These are phyloP conservation scores for Megaceryle torquata DNA, from an alignment of 2,113 vertebrate genomes.

Conservation along the genomic window DNA sequence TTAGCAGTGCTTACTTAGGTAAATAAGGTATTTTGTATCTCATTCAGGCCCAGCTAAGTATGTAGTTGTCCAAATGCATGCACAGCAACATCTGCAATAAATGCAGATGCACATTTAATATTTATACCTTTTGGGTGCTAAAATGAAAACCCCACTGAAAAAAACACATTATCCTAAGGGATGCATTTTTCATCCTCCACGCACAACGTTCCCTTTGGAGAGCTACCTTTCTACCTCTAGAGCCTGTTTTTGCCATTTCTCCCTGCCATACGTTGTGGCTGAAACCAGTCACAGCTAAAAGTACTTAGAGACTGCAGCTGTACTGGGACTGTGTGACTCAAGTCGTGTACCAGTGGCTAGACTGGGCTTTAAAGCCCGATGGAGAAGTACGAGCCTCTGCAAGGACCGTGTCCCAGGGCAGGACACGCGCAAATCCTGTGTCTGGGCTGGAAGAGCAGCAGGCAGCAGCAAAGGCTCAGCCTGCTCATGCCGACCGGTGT, in stretches of 20 bases:
- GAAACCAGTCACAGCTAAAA: not conserved
- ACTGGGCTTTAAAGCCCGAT: not conserved
- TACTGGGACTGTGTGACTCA: not conserved
- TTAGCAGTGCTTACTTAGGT: not conserved
- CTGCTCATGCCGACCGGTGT: not conserved
- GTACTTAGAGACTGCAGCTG: not conserved
- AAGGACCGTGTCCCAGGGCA: not conserved
- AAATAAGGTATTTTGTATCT: slow-evolving; percentile 6
- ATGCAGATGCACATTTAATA: not conserved
- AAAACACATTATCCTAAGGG: not conserved
- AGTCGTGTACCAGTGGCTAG: not conserved
- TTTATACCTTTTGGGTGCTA: not conserved
- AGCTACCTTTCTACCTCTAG: not conserved
- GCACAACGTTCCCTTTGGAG: not conserved
- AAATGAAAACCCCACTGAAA: not conserved
- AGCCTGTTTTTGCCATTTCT: not conserved
- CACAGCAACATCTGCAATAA: not conserved
- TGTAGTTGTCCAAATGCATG: not conserved
- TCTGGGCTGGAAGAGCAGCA: not conserved
- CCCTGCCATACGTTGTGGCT: not conserved
- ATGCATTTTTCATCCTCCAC: not conserved
- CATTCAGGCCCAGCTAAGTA: not conserved
- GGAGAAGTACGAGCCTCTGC: not conserved
- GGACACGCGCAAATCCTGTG: not conserved
- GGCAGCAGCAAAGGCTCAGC: not conserved